Evolutionary conservation across 2,888 invertebrate species (phyloP), one percentile per base, ranked within the genome.

Genomic region (Drosophila quinaria): DNA sequence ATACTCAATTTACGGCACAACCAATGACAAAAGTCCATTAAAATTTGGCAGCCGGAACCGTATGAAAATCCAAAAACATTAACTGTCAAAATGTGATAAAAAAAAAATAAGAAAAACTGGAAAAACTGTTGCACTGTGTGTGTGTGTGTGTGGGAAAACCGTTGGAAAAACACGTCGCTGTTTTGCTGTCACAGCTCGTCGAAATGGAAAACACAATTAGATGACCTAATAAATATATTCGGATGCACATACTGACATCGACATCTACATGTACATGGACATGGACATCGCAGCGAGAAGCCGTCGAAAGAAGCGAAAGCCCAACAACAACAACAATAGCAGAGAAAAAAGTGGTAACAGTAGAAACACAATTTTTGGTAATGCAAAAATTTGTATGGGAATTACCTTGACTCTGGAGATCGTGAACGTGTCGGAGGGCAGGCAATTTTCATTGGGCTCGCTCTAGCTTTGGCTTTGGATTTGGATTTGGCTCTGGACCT

Each of bases 151-250:
- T 86, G 85, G 89, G 84, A 89, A 86, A 86, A 86, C 78, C 75
- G 74, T 63, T 85, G 80, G 73, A 82, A 84, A 83, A 82, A 70
- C 80, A 78, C 74, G 72, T 79, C 68, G 68, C 59, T 46, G 66
- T 46, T 47, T 46, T 47, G 69, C 63, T 79, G 75, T 59, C 81
- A 58, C 35, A 33, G 67, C 49, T 71, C 68, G 82, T 85, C 72
- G 83, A 80, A 86, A 86, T 87, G 87, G 89, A 89, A 86, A 86
- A 86, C 79, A 89, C 86, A 86, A 86, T 86, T 86, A 86, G 87
- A 88, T 90, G 91, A 91, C 90, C 91, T 81, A 90, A 89, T 90
- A 91, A 91, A 91, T 90, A 76, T 73, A 79, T 78, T 67, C 80
- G 87, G 82, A 80, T 80, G 78, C 71, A 71, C 51, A 52, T 49